A percentile compares a stretch with the other conserved stretches of the same genome.
Evolutionary conservation across 2,888 invertebrate genomes (phyloP).

Genomic region (Polietes domitor): DNA sequence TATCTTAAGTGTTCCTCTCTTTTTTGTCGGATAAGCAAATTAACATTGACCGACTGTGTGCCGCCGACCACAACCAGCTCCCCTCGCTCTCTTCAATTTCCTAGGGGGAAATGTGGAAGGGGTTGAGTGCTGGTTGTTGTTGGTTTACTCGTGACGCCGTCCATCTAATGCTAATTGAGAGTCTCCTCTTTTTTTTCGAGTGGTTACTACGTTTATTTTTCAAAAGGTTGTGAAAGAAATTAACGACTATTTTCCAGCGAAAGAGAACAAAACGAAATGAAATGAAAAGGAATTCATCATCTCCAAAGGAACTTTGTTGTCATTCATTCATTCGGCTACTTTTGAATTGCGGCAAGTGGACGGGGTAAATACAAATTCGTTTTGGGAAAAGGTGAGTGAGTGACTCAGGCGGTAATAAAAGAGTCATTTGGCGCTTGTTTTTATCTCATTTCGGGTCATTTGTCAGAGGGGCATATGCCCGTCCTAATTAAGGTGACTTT

Average conservation of each 20-base stretch:
- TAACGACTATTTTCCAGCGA: slow-evolving; percentile 4
- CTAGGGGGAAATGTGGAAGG: background rate
- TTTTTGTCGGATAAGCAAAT: slow-evolving; percentile 62
- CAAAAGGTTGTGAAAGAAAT: slow-evolving; percentile 6
- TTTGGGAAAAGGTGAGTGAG: slow-evolving; percentile 34
- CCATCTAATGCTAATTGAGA: slow-evolving; percentile 22
- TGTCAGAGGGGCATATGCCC: slow-evolving; percentile 35
- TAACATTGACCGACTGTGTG: slow-evolving; percentile 64
- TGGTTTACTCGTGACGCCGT: background rate
- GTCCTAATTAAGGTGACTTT: slow-evolving; percentile 30
- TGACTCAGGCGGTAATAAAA: slow-evolving; percentile 16
- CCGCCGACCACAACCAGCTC: background rate
- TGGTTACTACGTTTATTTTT: slow-evolving; percentile 20
- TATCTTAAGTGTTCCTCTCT: slow-evolving; percentile 52
- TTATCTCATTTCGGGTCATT: slow-evolving; percentile 30
- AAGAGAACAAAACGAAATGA: no score
- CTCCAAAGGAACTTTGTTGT: background rate
- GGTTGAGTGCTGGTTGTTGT: background rate
- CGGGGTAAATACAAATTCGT: background rate
- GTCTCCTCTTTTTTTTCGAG: background rate
- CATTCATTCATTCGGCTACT: slow-evolving; percentile 15
- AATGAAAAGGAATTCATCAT: slow-evolving; percentile 14
- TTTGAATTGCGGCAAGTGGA: background rate
- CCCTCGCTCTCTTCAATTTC: background rate
- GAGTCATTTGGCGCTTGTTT: background rate